Percentiles rank a stretch among this genome's conserved stretches.
Evolutionary conservation across 2,797 vertebrate genomes (phyloP).

Genomic region (Argentina silus): DNA sequence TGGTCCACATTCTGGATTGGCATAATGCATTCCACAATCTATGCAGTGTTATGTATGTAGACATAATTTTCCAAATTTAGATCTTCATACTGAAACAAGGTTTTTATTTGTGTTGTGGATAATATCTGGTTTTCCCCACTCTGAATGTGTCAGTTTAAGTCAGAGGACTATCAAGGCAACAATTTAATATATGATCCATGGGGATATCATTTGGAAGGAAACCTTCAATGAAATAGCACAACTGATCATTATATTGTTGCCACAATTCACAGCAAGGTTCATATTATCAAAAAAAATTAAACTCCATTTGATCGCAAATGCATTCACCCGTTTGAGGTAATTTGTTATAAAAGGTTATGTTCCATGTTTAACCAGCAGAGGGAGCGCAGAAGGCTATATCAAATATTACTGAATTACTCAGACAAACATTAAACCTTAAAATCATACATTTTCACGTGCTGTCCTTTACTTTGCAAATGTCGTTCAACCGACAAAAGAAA

Average conservation of each 20-base stretch:
- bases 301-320: conserved; percentile 5
- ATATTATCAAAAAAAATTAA: neutral
- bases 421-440: conserved; percentile 59
- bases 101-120: neutral
- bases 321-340: neutral
- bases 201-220: neutral
- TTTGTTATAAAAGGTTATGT: conserved; percentile 26
- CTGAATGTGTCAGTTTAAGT: neutral
- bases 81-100: neutral
- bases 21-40: too few species aligned
- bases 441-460: conserved; percentile 26
- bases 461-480: conserved; percentile 15
- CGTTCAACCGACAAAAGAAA: neutral
- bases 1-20: neutral
- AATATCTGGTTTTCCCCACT: neutral
- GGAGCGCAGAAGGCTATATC: conserved; percentile 76
- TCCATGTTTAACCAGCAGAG: conserved; percentile 81
- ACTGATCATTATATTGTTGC: neutral
- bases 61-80: neutral
- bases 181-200: neutral
- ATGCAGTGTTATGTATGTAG: neutral
- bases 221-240: neutral
- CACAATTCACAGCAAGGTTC: neutral
- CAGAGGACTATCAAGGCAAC: neutral
- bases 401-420: conserved; percentile 45